Conservation (phyloP, 2,113 vertebrate species). For the Probosciger aterrimus region DNA sequence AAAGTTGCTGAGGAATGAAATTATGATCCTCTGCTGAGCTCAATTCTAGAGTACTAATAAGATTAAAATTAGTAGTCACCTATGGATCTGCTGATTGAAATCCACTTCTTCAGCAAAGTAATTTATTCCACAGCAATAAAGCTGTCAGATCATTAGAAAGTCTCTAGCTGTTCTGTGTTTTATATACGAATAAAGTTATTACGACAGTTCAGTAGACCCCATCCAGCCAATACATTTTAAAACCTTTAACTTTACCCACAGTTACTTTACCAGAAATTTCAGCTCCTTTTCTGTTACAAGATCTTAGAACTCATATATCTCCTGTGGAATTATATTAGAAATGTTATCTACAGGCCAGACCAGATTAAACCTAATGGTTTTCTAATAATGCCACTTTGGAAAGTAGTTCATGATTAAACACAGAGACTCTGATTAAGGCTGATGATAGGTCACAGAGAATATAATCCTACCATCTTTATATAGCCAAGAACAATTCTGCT, state of each 20-base stretch:
- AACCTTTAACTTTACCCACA: background rate
- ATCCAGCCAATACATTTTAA: background rate
- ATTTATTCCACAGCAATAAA: background rate
- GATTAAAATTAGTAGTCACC: background rate
- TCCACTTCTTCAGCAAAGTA: background rate
- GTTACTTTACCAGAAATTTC: background rate
- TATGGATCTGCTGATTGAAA: background rate
- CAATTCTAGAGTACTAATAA: background rate
- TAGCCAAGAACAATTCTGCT: constrained; percentile 7
- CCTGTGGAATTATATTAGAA: background rate
- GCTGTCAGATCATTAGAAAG: background rate
- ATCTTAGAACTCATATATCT: background rate
- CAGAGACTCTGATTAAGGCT: background rate
- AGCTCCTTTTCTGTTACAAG: background rate
- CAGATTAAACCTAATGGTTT: background rate
- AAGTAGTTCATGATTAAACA: background rate
- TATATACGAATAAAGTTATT: background rate
- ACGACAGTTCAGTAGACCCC: background rate
- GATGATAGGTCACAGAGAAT: background rate
- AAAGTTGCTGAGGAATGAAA: background rate
- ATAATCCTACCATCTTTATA: background rate
- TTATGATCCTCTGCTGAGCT: background rate
- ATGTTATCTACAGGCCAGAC: background rate
- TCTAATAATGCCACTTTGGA: background rate
- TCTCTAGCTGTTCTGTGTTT: background rate